Evolutionary conservation across 1,140 invertebrate genomes (phyloP).

Genomic region (Calephelis nemesis): DNA sequence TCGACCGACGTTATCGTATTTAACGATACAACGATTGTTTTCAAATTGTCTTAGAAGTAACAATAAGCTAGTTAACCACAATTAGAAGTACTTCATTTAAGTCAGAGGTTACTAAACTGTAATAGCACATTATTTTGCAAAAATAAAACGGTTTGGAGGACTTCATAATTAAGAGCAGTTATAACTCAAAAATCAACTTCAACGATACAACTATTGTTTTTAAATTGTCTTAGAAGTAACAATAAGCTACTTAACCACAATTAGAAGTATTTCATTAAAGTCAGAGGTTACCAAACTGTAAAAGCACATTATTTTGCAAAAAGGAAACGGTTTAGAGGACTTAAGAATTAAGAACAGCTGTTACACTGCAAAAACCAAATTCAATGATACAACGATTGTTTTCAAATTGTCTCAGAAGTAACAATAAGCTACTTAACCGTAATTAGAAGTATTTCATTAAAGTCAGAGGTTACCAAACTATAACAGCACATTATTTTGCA

Average conservation of each 20-base stretch:
- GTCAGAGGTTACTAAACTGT: neutral
- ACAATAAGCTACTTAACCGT: neutral
- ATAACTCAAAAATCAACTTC: no score
- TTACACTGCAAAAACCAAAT: no score
- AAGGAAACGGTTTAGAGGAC: no score
- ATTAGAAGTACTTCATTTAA: neutral
- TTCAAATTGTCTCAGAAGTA: neutral
- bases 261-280: neutral
- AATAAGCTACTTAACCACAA: neutral
- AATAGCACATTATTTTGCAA: neutral
- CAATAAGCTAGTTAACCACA: neutral
- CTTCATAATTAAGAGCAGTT: no score
- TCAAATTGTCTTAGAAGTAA: neutral
- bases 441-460: neutral
- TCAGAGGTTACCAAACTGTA: neutral
- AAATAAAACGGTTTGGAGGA: no score
- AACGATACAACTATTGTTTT: conserved; percentile 1
- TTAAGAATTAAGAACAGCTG: no score
- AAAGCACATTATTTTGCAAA: no score
- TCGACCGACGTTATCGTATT: conserved; percentile 41
- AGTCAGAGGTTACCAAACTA: neutral
- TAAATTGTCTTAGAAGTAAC: neutral
- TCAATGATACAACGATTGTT: conserved; percentile 4
- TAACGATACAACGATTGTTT: conserved; percentile 3
- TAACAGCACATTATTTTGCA: neutral